Conservation (phyloP, 2,113 vertebrate genomes). For the Anarrhichthys ocellatus region DNA sequence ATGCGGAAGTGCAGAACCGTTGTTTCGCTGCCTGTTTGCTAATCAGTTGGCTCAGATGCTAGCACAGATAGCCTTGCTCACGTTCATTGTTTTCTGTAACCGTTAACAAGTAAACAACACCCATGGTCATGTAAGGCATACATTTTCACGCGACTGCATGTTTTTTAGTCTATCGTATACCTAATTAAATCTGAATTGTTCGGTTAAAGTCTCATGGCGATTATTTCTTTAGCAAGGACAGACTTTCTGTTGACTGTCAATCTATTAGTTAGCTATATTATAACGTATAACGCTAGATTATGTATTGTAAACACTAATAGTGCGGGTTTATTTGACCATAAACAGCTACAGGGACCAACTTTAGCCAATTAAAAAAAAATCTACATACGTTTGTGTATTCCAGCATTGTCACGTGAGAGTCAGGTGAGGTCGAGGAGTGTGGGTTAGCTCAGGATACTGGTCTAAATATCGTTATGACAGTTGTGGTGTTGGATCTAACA, state of each 20-base stretch:
- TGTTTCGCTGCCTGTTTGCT: slow-evolving; percentile 49
- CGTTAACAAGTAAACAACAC: slow-evolving; percentile 22
- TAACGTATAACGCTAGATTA: neutral
- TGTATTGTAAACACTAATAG: neutral
- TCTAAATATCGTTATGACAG: neutral
- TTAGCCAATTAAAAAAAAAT: neutral
- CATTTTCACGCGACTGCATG: neutral
- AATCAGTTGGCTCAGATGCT: slow-evolving; percentile 1
- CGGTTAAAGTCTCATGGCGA: neutral
- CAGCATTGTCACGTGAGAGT: slow-evolving; percentile 67
- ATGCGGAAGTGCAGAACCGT: slow-evolving; percentile 62
- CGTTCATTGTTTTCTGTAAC: neutral
- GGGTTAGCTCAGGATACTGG: neutral
- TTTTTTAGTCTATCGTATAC: neutral
- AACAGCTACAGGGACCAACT: neutral
- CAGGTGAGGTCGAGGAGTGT: slow-evolving; percentile 36
- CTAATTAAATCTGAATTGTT: neutral
- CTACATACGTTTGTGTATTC: neutral
- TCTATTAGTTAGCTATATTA: neutral
- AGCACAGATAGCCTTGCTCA: neutral
- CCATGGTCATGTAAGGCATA: slow-evolving; percentile 76
- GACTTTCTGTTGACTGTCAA: neutral
- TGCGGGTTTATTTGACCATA: neutral
- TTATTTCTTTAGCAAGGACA: neutral
- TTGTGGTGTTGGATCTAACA: neutral